A percentile compares a stretch with the other conserved stretches of the same genome.
These are phyloP conservation scores for Drosophila nigricruria DNA, from an alignment of 2,888 invertebrate genomes.

Conservation along the genomic window DNA sequence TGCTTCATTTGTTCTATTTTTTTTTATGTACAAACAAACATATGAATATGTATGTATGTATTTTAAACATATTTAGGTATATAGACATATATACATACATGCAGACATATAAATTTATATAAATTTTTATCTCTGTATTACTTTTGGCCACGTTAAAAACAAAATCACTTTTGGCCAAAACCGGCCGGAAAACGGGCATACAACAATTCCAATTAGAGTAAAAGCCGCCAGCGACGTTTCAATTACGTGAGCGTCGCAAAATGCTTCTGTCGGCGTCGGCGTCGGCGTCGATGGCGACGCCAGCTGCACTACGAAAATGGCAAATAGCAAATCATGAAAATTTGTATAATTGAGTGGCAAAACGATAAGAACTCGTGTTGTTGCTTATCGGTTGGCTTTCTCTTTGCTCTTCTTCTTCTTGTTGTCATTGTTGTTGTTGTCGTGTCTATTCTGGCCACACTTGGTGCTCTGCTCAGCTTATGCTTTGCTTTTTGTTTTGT, in stretches of 20 bases:
- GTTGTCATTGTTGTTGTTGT: constrained; percentile 13
- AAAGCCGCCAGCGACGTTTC: constrained; percentile 62
- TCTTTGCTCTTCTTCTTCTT: constrained; percentile 28
- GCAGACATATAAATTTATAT: not conserved
- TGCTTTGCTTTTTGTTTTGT: constrained; percentile 50
- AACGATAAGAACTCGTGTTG: constrained; percentile 61
- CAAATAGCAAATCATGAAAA: constrained; percentile 55
- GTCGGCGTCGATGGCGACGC: constrained; percentile 4
- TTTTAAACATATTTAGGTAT: not conserved
- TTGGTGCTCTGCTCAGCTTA: constrained; percentile 42
- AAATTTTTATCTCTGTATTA: constrained; percentile 36
- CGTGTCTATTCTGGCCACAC: constrained; percentile 54
- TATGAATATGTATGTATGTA: not conserved
- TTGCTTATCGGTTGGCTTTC: constrained; percentile 52
- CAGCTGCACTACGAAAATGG: constrained; percentile 47
- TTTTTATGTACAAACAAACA: constrained; percentile 2
- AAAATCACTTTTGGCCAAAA: constrained; percentile 62
- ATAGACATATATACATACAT: not conserved
- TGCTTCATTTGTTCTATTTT: constrained; percentile 59
- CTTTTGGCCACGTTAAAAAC: constrained; percentile 72
- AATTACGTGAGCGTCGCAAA: constrained; percentile 69
- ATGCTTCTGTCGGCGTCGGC: constrained; percentile 12
- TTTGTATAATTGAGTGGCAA: constrained; percentile 73
- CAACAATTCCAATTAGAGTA: constrained; percentile 79
- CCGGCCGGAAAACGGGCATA: constrained; percentile 75